Base-by-base conservation (phyloP, 2,113 vertebrate species). In the Thalassoma bifasciatum region DNA sequence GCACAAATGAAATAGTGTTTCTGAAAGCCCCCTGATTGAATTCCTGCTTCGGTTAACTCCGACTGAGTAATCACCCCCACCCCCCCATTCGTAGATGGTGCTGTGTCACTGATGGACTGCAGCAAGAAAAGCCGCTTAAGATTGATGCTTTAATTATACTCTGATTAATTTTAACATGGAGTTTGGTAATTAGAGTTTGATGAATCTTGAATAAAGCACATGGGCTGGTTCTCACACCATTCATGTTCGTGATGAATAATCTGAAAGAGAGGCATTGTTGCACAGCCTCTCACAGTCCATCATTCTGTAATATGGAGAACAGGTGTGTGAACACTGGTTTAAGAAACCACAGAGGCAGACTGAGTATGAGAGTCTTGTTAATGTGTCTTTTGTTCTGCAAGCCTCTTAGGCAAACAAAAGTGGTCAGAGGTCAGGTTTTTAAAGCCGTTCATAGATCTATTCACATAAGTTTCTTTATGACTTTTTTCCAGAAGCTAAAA, bases 111-210 rank as follows among this genome's bases (percentile, higher is more conserved):
- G 63, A 68, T n/a, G 2, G 60, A 58, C 61, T 46, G 62, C 60
- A 47, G 71, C 64, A 12, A 21, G 56, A 30, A 50, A 49, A 81
- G 14, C 34, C 53, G 71, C 46, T n/a, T 53, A 76, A 62, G 75
- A 89, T 89, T 63, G 82, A 81, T 66, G 70, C 24, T 77, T 87
- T 87, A 77, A 91, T 91, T 87, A 85, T 51, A 58, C 58, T 72
- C 63, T 79, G 71, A 90, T 88, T 79, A 64, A 76, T 64, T 82
- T 78, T 78, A 65, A 86, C 74, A 54, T 47, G 50, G 50, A 69
- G 13, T 63, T 64, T 83, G 71, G 75, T 88, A 69, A 82, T 82
- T 85, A 79, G 59, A 81, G 64, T 69, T 56, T 74, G 77, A 92
- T 88, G 64, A 70, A 82, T 91, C 67, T 74, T 63, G 60, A 82